Evolutionary conservation across 1,140 invertebrate species (phyloP), one percentile per base, ranked within the genome.

Genomic region (Drosophila elegans): DNA sequence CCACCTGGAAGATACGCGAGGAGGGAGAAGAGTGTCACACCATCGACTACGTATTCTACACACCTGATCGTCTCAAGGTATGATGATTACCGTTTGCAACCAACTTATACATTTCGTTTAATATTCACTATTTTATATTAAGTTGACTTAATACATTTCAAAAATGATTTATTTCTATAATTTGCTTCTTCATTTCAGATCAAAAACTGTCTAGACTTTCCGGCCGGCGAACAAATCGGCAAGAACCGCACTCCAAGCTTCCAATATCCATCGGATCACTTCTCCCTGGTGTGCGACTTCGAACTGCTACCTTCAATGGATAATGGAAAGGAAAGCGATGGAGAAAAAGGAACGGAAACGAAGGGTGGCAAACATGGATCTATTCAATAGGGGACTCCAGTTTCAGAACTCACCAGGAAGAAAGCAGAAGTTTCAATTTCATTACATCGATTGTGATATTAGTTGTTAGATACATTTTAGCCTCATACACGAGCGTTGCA

Each of bases 31-130:
- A 94, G 11, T 96, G 95, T 60, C 95, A 96, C 74, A 97, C 96
- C 2, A 95, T 97, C 48, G 96, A 97, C 92, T 97, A 97, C 91
- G 94, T 97, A 2, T 97, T 96, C 93, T 96, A 95, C 84, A 94
- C 94, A 2, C 93, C 93, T 64, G 91, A 94, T 41, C 90, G 93
- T 34, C 93, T 96, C 1, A 92, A 93, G 75, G 91, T 92, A 9
- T 48, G 27, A 38, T 0, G 29, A 6, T 32, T 32, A 32, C 29
- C 5, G 29, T 32, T 32, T 32, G 6, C 29, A 32, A 32, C 16
- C 16, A 21, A 1, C 16, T 21, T n/a, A n/a, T n/a, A n/a, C n/a
- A n/a, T n/a, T n/a, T n/a, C n/a, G n/a, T n/a, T 21, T 21, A 21
- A 21, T 21, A 21, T 21, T 21, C 16, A 21, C 16, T 21, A 2